Conservation (phyloP, 30 jellyfish, hydroid and myxozoan genomes). For the Chrysaora quinquecirrha region DNA sequence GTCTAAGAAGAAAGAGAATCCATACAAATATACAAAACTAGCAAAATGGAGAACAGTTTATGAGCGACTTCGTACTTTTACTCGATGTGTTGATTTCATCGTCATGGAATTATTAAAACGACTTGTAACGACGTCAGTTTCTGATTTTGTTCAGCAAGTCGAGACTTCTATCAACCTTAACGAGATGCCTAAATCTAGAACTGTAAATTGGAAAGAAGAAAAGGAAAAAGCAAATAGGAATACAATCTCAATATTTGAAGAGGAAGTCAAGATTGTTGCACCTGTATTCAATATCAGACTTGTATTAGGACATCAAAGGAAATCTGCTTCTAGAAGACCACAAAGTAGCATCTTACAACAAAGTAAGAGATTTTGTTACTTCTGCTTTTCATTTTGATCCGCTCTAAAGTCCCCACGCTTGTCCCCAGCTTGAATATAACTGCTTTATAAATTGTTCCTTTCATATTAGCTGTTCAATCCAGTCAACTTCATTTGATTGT, state of each 20-base stretch:
- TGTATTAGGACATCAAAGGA: slow-evolving; percentile 2
- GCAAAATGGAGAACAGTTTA: slow-evolving; percentile 60
- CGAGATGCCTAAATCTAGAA: slow-evolving; percentile 39
- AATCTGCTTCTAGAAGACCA: slow-evolving; percentile 18
- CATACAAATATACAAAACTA: slow-evolving; percentile 54
- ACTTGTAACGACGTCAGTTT: slow-evolving; percentile 47
- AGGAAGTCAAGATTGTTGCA: slow-evolving; percentile 21
- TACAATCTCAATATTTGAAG: neutral
- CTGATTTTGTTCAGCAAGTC: slow-evolving; percentile 44
- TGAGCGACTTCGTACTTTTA: slow-evolving; percentile 44
- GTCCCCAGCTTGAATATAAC: no score
- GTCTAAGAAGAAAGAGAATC: slow-evolving; percentile 10
- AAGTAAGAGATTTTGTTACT: no score
- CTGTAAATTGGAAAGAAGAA: slow-evolving; percentile 29
- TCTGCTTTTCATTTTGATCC: no score
- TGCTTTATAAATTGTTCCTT: no score
- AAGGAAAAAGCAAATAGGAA: neutral
- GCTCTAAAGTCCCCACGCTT: no score
- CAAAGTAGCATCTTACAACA: neutral
- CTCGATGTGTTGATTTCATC: slow-evolving; percentile 71
- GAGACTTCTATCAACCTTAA: slow-evolving; percentile 49
- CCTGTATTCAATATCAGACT: slow-evolving; percentile 44
- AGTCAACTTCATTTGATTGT: no score
- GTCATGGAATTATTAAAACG: slow-evolving; percentile 69
- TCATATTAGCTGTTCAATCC: no score